A percentile compares a stretch with the other conserved stretches of the same genome.
phyloP scores from a whole-genome alignment of 2,113 vertebrate genomes.

The Poecile atricapillus region DNA sequence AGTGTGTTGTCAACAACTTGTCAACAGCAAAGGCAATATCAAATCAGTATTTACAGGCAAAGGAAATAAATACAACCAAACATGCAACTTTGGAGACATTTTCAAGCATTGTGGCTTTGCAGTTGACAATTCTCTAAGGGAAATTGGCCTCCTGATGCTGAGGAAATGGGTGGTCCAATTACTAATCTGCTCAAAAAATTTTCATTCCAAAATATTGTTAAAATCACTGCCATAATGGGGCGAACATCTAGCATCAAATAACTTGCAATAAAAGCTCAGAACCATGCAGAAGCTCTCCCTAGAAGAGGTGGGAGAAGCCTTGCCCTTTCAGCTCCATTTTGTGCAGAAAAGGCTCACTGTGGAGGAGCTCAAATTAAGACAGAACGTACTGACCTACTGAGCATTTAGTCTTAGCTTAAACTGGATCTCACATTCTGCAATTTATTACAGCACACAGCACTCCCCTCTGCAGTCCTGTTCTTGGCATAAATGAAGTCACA shows the following conservation, averaged over 20 bases:
- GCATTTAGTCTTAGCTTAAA: background rate
- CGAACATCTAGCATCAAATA: background rate
- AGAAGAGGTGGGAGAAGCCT: background rate
- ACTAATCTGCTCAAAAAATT: background rate
- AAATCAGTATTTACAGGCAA: background rate
- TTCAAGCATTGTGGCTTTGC: background rate
- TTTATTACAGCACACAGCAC: background rate
- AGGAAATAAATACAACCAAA: background rate
- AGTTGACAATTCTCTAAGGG: background rate
- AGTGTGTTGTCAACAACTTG: background rate
- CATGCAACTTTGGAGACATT: background rate
- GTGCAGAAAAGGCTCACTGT: background rate
- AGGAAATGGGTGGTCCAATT: background rate
- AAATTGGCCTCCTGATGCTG: background rate
- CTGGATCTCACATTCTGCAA: background rate
- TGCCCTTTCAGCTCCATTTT: background rate
- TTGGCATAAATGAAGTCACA: constrained; percentile 32
- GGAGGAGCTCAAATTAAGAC: constrained; percentile 21
- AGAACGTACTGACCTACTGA: background rate
- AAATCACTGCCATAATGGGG: background rate
- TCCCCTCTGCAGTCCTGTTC: background rate
- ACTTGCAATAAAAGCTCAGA: background rate
- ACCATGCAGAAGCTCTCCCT: background rate
- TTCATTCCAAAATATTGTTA: background rate
- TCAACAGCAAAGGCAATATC: background rate